Evolutionary conservation across 2,888 invertebrate species (phyloP).

Genomic region (Eupithecia inturbata): DNA sequence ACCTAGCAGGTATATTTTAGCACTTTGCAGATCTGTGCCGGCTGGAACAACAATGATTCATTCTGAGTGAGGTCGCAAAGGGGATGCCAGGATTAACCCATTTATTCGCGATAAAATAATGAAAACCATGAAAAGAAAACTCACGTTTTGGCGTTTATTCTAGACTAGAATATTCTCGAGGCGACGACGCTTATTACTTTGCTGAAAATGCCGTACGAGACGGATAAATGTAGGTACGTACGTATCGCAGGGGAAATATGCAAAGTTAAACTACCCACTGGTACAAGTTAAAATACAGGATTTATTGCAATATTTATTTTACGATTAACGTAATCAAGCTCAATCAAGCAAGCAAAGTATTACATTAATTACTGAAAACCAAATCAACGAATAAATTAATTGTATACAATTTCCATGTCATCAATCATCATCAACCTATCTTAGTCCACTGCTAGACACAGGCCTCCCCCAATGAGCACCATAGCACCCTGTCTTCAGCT

Average conservation of each 20-base stretch:
- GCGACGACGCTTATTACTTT: slow-evolving; percentile 14
- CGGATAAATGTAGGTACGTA: not conserved
- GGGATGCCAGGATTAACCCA: slow-evolving; percentile 6
- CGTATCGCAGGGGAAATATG: not conserved
- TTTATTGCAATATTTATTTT: not conserved
- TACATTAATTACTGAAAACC: not conserved
- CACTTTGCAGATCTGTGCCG: not conserved
- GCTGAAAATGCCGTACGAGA: not conserved
- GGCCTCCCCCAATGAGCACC: too few species aligned
- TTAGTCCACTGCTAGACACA: too few species aligned
- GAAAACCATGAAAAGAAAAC: slow-evolving; percentile 9
- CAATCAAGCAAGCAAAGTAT: too few species aligned
- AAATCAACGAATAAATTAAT: not conserved
- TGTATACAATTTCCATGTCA: not conserved
- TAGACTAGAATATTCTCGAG: slow-evolving; percentile 13
- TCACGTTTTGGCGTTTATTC: slow-evolving; percentile 9
- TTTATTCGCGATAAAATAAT: slow-evolving; percentile 14
- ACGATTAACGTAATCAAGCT: not conserved
- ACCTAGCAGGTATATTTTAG: not conserved
- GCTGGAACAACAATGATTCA: slow-evolving; percentile 9
- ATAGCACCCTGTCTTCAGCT: too few species aligned
- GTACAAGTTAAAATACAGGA: not conserved
- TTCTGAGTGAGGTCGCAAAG: not conserved
- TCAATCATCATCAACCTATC: too few species aligned
- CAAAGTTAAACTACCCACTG: not conserved